A percentile compares a stretch with the other conserved stretches of the same genome.
Conservation (phyloP, 1,140 invertebrate genomes). For the Octopus bimaculoides region DNA sequence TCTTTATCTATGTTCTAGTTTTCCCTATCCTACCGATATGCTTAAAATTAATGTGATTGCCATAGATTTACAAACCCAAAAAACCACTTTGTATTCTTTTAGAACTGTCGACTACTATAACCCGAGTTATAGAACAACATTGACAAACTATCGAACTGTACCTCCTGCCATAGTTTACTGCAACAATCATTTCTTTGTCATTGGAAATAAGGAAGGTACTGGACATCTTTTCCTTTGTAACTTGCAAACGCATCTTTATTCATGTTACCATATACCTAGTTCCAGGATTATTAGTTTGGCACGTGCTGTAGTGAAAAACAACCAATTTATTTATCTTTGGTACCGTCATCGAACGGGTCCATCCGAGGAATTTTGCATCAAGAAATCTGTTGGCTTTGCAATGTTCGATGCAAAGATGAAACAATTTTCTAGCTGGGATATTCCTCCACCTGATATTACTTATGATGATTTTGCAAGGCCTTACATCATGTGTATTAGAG, state of each 20-base stretch:
- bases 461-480: slow-evolving; percentile 50
- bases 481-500: slow-evolving; percentile 45
- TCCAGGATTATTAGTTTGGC: slow-evolving; percentile 51
- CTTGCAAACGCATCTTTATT: slow-evolving; percentile 45
- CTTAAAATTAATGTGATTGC: slow-evolving; percentile 50
- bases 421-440: slow-evolving; percentile 44
- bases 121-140: slow-evolving; percentile 48
- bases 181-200: slow-evolving; percentile 43
- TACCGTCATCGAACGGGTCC: slow-evolving; percentile 50
- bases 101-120: slow-evolving; percentile 48
- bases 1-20: slow-evolving; percentile 50
- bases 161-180: slow-evolving; percentile 50
- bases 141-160: slow-evolving; percentile 48
- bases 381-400: slow-evolving; percentile 53
- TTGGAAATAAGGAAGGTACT: slow-evolving; percentile 51
- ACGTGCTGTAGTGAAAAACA: slow-evolving; percentile 42
- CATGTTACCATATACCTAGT: slow-evolving; percentile 50
- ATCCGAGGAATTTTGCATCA: slow-evolving; percentile 53
- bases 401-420: slow-evolving; percentile 51
- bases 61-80: slow-evolving; percentile 42
- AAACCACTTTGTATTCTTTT: slow-evolving; percentile 47
- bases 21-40: slow-evolving; percentile 54
- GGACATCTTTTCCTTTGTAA: slow-evolving; percentile 52
- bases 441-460: slow-evolving; percentile 46
- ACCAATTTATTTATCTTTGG: slow-evolving; percentile 50